Evolutionary conservation across 2,888 invertebrate species (phyloP).

Genomic region (Thereva unica): DNA sequence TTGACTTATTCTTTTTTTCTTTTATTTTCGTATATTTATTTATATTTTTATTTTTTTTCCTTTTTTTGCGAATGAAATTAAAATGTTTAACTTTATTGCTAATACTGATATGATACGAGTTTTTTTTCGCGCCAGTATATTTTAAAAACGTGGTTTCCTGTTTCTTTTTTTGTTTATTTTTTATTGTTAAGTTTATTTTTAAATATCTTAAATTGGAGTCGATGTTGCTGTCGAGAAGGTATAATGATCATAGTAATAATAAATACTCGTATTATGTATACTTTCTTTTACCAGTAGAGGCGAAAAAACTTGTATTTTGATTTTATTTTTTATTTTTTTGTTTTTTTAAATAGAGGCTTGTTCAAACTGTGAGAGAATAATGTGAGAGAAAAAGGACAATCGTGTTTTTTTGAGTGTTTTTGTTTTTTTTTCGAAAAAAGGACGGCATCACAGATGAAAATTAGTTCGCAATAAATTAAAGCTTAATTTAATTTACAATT

Average conservation of each 20-base stretch:
- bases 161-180: neutral
- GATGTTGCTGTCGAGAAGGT: neutral
- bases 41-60: too few relatives aligned
- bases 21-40: too few relatives aligned
- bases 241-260: neutral
- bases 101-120: constrained; percentile 20
- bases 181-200: neutral
- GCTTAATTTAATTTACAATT: neutral
- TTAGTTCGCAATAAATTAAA: constrained; percentile 25
- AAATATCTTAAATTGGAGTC: neutral
- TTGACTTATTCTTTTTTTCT: too few relatives aligned
- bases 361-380: neutral
- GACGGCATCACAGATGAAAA: constrained; percentile 32
- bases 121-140: constrained; percentile 5
- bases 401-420: constrained; percentile 5
- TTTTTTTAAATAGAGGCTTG: neutral
- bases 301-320: too few relatives aligned
- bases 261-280: too few relatives aligned
- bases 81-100: constrained; percentile 23
- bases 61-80: neutral
- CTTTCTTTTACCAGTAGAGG: too few relatives aligned
- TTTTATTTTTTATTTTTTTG: neutral
- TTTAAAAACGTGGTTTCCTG: neutral
- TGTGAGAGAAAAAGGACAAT: neutral
- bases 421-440: constrained; percentile 21